Base-by-base conservation (phyloP, 2,797 vertebrate species). In the Dipus sagitta region DNA sequence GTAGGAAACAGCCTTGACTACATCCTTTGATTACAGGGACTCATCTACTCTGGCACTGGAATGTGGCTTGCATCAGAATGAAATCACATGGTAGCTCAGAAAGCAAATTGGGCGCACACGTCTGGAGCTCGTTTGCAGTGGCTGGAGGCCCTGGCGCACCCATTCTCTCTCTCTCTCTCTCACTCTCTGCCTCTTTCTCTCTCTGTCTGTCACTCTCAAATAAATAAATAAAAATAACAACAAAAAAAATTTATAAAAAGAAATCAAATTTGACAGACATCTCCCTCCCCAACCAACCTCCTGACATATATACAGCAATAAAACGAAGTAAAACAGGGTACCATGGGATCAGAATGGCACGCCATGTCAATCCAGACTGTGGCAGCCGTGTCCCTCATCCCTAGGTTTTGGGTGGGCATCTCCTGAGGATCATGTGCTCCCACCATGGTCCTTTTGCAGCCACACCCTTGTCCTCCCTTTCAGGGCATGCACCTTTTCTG, bases 1-100 rank as follows among this genome's bases (percentile, higher is more conserved):
- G 47, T 11, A 14, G 17, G 32, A 7, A 14, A 52, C 0, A 42
- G 58, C 4, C 2, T 28, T 32, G 42, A 54, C 14, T 23, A 77
- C 11, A 10, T 0, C 4, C 6, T 24, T 30, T 17, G 18, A 2
- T 0, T 18, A 12, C 38, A 77, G 38, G 15, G 21, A 17, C 23
- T 15, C 42, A 65, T 30, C 58, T 10, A 42, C 28, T 24, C 3
- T 14, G 3, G 4, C 18, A 24, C 21, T 34, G 23, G 15, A 26
- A 14, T 2, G 5, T 12, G 4, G 9, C 23, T 64, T n/a, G 52
- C 2, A n/a, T 15, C 0, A 4, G 83, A n/a, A 64, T 3, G 42
- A 42, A 79, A 52, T 42, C 26, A 26, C 14, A 54, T 67, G 47
- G 74, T 67, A 83, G 10, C 47, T 74, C 34, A 58, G 88, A 75